Conservation (phyloP, 2,797 vertebrate species). For the Emys orbicularis region DNA sequence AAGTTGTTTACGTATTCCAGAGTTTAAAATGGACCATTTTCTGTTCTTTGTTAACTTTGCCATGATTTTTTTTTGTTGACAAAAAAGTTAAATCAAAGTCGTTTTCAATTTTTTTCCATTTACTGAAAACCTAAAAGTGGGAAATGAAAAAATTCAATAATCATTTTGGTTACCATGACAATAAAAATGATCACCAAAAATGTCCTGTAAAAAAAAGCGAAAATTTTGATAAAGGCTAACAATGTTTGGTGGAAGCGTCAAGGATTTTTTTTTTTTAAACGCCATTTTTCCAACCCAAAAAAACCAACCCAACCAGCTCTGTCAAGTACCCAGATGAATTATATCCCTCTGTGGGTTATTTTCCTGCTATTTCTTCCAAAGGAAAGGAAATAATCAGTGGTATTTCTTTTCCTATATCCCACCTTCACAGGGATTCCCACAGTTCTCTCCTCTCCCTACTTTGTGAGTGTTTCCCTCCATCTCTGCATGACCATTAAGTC, state of each 20-base stretch:
- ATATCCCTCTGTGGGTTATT: not conserved
- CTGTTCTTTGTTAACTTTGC: slow-evolving; percentile 32
- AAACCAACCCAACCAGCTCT: not conserved
- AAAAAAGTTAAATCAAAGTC: slow-evolving; percentile 35
- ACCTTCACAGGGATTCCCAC: not conserved
- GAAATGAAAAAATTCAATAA: not conserved
- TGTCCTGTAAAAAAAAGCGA: not conserved
- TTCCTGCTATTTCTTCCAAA: not conserved
- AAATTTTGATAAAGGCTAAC: not conserved
- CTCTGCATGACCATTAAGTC: fast-evolving
- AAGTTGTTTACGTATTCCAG: not conserved
- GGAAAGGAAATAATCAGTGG: not conserved
- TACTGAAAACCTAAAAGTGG: slow-evolving; percentile 8
- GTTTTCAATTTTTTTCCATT: not conserved
- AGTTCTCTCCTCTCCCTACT: not conserved
- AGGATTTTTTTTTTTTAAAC: not conserved
- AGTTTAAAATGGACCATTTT: not conserved
- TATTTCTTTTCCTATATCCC: not conserved
- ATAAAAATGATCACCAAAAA: not conserved
- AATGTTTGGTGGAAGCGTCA: not conserved
- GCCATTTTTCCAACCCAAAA: not conserved
- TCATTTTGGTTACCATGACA: not conserved
- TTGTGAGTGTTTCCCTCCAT: not conserved
- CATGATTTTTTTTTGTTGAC: slow-evolving; percentile 7
- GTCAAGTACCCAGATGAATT: fast-evolving